Conservation (phyloP, 2,113 vertebrate genomes). For the Mormoops blainvillei region DNA sequence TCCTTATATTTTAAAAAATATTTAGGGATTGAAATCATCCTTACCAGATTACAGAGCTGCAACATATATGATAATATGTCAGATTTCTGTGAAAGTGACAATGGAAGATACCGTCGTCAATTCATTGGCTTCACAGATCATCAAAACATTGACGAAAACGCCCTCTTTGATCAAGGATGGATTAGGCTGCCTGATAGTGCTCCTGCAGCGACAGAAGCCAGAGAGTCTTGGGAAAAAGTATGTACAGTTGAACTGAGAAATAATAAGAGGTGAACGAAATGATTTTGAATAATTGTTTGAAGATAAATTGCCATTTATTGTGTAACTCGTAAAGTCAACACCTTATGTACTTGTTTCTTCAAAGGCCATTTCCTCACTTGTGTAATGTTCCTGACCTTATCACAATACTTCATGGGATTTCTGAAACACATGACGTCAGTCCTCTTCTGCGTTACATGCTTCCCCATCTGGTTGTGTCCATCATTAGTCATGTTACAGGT, state of each 20-base stretch:
- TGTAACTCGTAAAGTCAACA: neutral
- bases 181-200: slow-evolving; percentile 88
- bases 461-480: slow-evolving; percentile 83
- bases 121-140: slow-evolving; percentile 85
- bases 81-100: slow-evolving; percentile 90
- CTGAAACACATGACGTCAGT: slow-evolving; percentile 82
- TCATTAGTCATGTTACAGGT: slow-evolving; percentile 75
- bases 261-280: neutral
- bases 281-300: neutral
- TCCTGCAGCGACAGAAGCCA: slow-evolving; percentile 93
- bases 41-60: slow-evolving; percentile 91
- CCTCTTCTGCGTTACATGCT: slow-evolving; percentile 90
- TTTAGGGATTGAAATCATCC: slow-evolving; percentile 91
- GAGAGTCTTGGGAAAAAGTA: slow-evolving; percentile 87
- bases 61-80: slow-evolving; percentile 93
- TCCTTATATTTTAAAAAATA: slow-evolving; percentile 44
- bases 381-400: slow-evolving; percentile 82
- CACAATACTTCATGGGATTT: slow-evolving; percentile 82
- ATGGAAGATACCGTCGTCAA: slow-evolving; percentile 87
- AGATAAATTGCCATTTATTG: neutral
- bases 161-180: slow-evolving; percentile 86
- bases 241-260: slow-evolving; percentile 37
- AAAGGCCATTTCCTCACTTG: slow-evolving; percentile 85
- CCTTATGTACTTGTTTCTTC: neutral
- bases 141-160: slow-evolving; percentile 83